Evolutionary conservation across 1,140 invertebrate species (phyloP), one percentile per base, ranked within the genome.

Genomic region (Dysdera silvatica): DNA sequence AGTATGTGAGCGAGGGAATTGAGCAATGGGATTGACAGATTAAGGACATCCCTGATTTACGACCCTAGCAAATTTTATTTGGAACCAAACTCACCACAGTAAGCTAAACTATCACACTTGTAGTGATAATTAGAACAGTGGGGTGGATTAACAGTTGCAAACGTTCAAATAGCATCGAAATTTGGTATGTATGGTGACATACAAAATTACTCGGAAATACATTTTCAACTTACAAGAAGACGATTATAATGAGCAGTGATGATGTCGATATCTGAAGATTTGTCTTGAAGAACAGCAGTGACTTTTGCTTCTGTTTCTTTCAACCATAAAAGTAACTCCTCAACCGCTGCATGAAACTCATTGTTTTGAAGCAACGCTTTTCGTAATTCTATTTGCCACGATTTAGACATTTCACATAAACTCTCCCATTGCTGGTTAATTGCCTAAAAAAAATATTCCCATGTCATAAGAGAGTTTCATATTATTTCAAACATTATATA

Each of bases 301-400:
- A 63, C 23, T 18, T 35, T 58, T 37, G 52, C 31, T 59, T 59
- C 43, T 7, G 51, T 49, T 24, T 63, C 60, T 41, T 58, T 35
- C 7, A 67, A 43, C 66, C 66, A 67, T 5, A 32, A 14, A 23
- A 45, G 32, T 48, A 67, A 52, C 59, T 67, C 65, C 29, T 31
- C 35, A 16, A 67, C 12, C 6, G 55, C 62, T 12, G 43, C 58
- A 6, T 61, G 23, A n/a, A 67, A 62, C 14, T 67, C 65, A 24
- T 40, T 14, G 26, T 59, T 53, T 20, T 62, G 33, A 35, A 67
- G 26, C n/a, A 62, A 43, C 5, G 61, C 65, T 35, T 23, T 56
- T 14, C 62, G 65, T 2, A 67, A 26, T 28, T 55, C 31, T 4
- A 53, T 57, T 54, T 67, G 65, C 65, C 65, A 67, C 20, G 23